Percentiles rank a stretch among this genome's conserved stretches.
phyloP scores from a whole-genome alignment of 2,888 invertebrate genomes.

The Scaeva pyrastri region DNA sequence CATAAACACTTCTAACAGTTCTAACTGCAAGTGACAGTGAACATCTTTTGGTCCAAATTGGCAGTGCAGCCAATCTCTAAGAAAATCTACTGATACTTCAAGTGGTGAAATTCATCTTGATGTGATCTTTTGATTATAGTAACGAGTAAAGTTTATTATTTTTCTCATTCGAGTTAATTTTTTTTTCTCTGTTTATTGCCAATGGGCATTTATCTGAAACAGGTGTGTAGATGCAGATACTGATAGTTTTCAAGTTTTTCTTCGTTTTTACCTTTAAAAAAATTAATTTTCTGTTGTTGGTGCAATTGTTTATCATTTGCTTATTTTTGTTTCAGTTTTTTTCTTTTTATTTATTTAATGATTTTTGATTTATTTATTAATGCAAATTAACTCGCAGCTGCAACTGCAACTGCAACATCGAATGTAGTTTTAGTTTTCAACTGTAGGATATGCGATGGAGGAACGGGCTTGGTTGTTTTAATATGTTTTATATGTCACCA shows the following conservation, averaged over 20 bases:
- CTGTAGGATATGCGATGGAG: too few relatives aligned
- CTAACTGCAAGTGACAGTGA: too few relatives aligned
- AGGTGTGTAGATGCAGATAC: conserved; percentile 54
- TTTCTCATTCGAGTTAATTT: neutral
- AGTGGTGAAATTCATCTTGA: conserved; percentile 5
- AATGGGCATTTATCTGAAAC: conserved; percentile 47
- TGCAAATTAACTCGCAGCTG: conserved; percentile 50
- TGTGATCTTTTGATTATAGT: too few relatives aligned
- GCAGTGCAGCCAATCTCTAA: too few relatives aligned
- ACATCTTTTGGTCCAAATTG: too few relatives aligned
- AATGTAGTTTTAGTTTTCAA: too few relatives aligned
- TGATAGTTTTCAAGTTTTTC: conserved; percentile 18
- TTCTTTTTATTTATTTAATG: conserved; percentile 42
- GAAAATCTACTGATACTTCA: too few relatives aligned
- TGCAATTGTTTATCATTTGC: conserved; percentile 34
- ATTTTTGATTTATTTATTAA: conserved; percentile 53
- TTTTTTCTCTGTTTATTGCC: neutral
- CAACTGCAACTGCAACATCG: neutral
- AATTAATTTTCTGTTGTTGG: conserved; percentile 18
- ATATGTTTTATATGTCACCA: conserved; percentile 26
- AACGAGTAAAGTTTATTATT: neutral
- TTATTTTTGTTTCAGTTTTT: too few relatives aligned
- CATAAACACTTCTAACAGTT: too few relatives aligned
- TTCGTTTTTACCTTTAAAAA: neutral
- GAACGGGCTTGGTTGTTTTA: conserved; percentile 14